phyloP scores from a whole-genome alignment of 1,140 invertebrate genomes.

The Drosophila sproati region DNA sequence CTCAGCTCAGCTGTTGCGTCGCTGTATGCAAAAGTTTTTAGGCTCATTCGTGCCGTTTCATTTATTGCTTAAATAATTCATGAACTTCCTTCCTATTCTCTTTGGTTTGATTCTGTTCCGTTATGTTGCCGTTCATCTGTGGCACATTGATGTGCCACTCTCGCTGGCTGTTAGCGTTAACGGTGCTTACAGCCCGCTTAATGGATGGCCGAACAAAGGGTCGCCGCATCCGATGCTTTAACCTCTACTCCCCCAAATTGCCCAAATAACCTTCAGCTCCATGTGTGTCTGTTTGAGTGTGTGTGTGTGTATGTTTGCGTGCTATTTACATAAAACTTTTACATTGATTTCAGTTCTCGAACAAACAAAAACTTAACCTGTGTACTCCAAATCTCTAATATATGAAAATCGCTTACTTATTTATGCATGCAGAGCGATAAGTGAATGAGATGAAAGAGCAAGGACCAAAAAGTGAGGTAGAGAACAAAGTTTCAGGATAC shows the following conservation, averaged over 20 bases:
- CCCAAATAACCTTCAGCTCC: conserved; percentile 37
- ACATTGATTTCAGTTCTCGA: conserved; percentile 54
- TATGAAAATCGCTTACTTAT: conserved; percentile 41
- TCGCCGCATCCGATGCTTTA: conserved; percentile 62
- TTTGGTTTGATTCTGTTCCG: background rate
- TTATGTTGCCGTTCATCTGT: background rate
- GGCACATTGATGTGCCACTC: too few relatives aligned
- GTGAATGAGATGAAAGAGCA: conserved; percentile 3
- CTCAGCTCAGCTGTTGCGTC: conserved; percentile 56
- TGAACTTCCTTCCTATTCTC: conserved; percentile 41
- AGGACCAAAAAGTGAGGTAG: background rate
- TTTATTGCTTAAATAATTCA: conserved; percentile 73
- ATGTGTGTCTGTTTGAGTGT: background rate
- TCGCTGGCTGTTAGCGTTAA: conserved; percentile 15
- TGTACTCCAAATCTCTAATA: background rate
- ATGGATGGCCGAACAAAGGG: conserved; percentile 75
- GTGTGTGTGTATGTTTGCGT: conserved; percentile 2
- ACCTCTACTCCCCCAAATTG: conserved; percentile 27
- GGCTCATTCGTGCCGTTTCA: conserved; percentile 16
- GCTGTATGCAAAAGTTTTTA: conserved; percentile 13
- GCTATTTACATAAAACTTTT: conserved; percentile 63
- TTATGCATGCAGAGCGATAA: conserved; percentile 40
- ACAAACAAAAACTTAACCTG: conserved; percentile 33
- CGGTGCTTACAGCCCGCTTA: conserved; percentile 66
- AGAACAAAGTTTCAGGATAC: background rate